Conservation (phyloP, 1,140 invertebrate species). For the Ceratina japonica region DNA sequence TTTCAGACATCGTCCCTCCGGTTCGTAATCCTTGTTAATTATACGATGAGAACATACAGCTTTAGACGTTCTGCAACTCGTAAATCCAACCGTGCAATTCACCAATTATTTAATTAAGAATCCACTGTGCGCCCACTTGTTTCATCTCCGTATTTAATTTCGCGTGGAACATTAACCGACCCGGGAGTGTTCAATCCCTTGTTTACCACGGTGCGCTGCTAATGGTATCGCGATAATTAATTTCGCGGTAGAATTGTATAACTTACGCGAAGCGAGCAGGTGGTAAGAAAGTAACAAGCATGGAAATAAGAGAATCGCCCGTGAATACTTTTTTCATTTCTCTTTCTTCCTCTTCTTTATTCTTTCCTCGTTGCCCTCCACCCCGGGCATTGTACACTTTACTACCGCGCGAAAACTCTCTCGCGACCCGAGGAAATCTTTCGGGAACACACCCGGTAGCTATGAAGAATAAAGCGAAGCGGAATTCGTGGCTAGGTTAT, state of each 20-base stretch:
- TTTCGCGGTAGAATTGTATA: constrained; percentile 11
- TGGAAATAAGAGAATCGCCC: constrained; percentile 44
- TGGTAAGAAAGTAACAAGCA: constrained; percentile 31
- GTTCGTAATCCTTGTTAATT: too few relatives aligned
- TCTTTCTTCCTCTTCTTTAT: not conserved
- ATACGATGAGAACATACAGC: too few relatives aligned
- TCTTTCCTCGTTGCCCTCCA: not conserved
- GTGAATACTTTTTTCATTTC: constrained; percentile 13
- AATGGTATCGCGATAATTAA: constrained; percentile 55
- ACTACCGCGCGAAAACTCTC: not conserved
- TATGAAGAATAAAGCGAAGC: not conserved
- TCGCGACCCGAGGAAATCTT: not conserved
- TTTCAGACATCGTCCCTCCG: too few relatives aligned
- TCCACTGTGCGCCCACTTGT: not conserved
- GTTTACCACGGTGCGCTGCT: constrained; percentile 40
- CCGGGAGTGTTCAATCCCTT: not conserved
- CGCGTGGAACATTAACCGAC: not conserved
- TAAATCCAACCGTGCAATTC: not conserved
- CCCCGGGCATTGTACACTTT: constrained; percentile 13
- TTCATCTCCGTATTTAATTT: not conserved
- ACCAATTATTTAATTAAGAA: constrained; percentile 1
- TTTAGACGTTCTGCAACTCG: not conserved
- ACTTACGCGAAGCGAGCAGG: not conserved
- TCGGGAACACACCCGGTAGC: not conserved
- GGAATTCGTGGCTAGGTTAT: not conserved